Evolutionary conservation across 2,113 vertebrate genomes (phyloP).

Genomic region (Uria lomvia): DNA sequence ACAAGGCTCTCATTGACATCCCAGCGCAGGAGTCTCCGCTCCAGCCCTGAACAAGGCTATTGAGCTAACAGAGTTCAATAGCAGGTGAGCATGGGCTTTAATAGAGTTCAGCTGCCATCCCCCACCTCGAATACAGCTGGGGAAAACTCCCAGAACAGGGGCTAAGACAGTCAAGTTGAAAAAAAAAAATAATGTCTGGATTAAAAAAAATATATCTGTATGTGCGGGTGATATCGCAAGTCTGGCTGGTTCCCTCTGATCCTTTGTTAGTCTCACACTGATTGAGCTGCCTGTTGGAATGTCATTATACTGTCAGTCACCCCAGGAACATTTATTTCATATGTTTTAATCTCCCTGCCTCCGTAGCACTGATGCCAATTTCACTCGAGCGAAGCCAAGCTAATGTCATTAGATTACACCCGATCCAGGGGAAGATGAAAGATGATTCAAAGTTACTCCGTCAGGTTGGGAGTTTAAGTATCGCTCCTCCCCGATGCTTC

Average conservation of each 20-base stretch:
- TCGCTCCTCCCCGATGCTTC: background rate
- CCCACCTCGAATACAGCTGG: background rate
- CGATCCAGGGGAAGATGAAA: constrained; percentile 37
- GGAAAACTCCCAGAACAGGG: background rate
- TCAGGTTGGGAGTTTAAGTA: constrained; percentile 9
- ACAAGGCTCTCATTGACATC: constrained; percentile 26
- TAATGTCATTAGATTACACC: constrained; percentile 45
- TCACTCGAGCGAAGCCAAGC: constrained; percentile 15
- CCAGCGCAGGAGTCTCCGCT: background rate
- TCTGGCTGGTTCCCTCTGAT: constrained; percentile 51
- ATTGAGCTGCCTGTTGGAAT: constrained; percentile 59
- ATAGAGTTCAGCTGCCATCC: background rate
- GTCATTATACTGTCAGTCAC: constrained; percentile 61
- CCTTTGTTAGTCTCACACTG: constrained; percentile 46
- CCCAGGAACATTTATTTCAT: constrained; percentile 31
- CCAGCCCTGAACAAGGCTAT: constrained; percentile 38
- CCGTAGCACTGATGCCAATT: constrained; percentile 3
- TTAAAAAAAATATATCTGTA: background rate
- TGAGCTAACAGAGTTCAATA: constrained; percentile 53
- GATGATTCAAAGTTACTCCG: constrained; percentile 17
- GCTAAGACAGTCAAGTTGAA: background rate
- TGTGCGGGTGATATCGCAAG: background rate
- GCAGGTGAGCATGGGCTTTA: constrained; percentile 54
- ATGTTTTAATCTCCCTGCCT: constrained; percentile 57
- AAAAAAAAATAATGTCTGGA: background rate